phyloP scores from a whole-genome alignment of 2,888 invertebrate genomes.

The Bellardia bayeri region DNA sequence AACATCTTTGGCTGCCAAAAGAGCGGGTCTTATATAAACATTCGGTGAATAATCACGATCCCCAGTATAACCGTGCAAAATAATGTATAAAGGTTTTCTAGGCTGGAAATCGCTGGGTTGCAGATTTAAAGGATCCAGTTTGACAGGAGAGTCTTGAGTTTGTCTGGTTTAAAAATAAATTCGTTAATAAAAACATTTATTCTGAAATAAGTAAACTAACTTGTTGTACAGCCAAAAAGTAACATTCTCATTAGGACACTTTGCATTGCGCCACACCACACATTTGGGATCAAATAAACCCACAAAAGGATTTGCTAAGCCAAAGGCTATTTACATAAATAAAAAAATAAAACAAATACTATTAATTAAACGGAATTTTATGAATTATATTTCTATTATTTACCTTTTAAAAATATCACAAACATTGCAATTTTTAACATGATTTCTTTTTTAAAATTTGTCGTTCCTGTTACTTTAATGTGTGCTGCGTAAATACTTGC shows the following conservation, averaged over 20 bases:
- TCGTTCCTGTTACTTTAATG: constrained; percentile 2
- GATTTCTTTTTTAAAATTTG: background rate
- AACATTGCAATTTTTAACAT: constrained; percentile 44
- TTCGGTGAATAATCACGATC: constrained; percentile 87
- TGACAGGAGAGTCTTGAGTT: constrained; percentile 84
- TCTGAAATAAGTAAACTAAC: constrained; percentile 81
- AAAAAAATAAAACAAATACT: background rate
- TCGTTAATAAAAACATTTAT: background rate
- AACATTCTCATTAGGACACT: constrained; percentile 87
- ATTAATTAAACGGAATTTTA: background rate
- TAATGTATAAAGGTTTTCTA: constrained; percentile 85
- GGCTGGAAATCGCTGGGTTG: constrained; percentile 78
- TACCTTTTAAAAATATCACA: constrained; percentile 56
- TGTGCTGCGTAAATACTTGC: constrained; percentile 22
- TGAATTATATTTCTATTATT: background rate
- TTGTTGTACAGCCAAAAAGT: constrained; percentile 88
- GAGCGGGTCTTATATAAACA: constrained; percentile 86
- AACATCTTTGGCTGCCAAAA: constrained; percentile 85
- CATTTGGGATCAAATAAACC: constrained; percentile 77
- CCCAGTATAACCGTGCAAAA: constrained; percentile 88
- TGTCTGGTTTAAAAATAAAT: constrained; percentile 70
- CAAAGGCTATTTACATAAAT: constrained; percentile 3
- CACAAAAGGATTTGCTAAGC: constrained; percentile 75
- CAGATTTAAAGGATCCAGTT: constrained; percentile 82
- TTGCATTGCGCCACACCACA: constrained; percentile 71